Percentiles rank a stretch among this genome's conserved stretches.
phyloP scores from a whole-genome alignment of 2,797 vertebrate species.

The Molossus alvarezi region DNA sequence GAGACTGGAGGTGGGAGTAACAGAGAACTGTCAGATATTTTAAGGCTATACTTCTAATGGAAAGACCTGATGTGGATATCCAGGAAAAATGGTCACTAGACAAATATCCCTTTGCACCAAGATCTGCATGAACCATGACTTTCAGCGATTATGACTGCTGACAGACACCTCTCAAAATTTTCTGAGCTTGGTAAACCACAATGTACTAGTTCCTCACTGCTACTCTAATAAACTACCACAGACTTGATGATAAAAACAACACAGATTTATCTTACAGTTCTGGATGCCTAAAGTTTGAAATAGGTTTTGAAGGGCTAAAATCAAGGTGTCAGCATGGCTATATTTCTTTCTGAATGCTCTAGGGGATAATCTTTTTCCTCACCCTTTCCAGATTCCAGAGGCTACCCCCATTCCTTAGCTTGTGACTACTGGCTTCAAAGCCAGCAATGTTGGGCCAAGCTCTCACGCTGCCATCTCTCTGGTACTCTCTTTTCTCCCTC shows the following conservation, averaged over 20 bases:
- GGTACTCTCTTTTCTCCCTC: background rate
- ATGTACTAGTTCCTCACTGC: background rate
- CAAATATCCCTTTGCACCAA: background rate
- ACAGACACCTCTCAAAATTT: background rate
- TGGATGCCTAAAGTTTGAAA: no score
- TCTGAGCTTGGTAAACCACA: background rate
- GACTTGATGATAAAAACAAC: no score
- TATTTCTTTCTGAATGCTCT: background rate
- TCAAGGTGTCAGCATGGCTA: no score
- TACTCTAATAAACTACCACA: background rate
- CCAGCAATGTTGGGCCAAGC: background rate
- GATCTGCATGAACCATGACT: background rate
- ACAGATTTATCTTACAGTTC: no score
- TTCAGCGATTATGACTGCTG: background rate
- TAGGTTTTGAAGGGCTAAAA: no score
- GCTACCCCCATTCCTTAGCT: background rate
- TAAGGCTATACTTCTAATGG: background rate
- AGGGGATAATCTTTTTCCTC: background rate
- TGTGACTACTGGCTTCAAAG: slow-evolving; percentile 20
- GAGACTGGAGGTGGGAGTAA: background rate
- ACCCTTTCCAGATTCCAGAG: background rate
- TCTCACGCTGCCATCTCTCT: slow-evolving; percentile 20
- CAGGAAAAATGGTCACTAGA: background rate
- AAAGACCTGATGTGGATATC: background rate
- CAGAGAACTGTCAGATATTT: background rate